phyloP scores from a whole-genome alignment of 2,113 vertebrate species.

The Hyperopisus bebe region DNA sequence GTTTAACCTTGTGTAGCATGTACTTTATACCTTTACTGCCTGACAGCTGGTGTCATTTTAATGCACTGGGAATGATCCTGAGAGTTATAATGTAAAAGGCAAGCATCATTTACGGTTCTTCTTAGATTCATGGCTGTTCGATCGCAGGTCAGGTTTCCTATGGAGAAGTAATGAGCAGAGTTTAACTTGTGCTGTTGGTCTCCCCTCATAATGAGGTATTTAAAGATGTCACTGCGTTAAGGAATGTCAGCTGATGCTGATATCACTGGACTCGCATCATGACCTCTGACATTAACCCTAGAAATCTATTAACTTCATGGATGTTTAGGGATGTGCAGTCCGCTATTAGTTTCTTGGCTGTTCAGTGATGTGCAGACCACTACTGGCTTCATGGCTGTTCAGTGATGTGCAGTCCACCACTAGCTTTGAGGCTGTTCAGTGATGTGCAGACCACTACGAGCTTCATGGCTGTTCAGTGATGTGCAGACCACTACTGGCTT shows the following conservation, averaged over 20 bases:
- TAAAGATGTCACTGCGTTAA: not conserved
- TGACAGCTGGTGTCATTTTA: not conserved
- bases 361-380: not conserved
- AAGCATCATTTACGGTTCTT: not conserved
- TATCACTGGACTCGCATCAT: not conserved
- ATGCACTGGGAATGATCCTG: not conserved
- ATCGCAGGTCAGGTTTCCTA: not conserved
- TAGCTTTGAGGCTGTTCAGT: not conserved
- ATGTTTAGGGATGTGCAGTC: not conserved
- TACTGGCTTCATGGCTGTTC: not conserved
- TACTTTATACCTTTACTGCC: not conserved
- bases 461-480: too few species aligned
- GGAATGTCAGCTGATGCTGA: not conserved
- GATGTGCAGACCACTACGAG: too few species aligned
- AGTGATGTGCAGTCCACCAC: not conserved
- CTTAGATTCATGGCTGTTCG: not conserved
- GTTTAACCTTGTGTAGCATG: not conserved
- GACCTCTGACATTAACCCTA: not conserved
- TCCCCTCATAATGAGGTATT: not conserved
- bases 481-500: too few species aligned
- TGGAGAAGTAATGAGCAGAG: not conserved
- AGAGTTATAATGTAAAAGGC: not conserved
- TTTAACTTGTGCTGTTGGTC: not conserved
- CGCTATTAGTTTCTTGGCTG: not conserved
- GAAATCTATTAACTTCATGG: not conserved